A percentile compares a stretch with the other conserved stretches of the same genome.
phyloP scores from a whole-genome alignment of 2,888 invertebrate genomes.

The Eueremaeus valkanovi region DNA sequence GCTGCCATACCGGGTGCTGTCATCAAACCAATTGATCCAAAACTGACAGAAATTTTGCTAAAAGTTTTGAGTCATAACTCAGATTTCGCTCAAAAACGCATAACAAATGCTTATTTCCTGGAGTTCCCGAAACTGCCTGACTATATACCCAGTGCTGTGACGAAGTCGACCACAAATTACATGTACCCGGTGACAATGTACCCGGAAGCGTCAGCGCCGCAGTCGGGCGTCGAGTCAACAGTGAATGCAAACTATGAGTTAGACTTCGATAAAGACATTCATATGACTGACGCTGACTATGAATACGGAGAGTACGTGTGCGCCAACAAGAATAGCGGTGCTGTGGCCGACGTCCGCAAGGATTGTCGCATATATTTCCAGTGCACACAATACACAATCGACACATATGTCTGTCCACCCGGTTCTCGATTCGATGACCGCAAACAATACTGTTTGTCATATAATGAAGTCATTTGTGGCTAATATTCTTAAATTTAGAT shows the following conservation, averaged over 20 bases:
- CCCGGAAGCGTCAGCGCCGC: background rate
- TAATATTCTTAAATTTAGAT: background rate
- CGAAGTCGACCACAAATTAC: background rate
- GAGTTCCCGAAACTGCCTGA: constrained; percentile 6
- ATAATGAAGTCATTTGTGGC: constrained; percentile 13
- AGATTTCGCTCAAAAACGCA: constrained; percentile 13
- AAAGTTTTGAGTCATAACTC: constrained; percentile 14
- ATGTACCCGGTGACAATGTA: background rate
- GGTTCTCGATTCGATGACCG: constrained; percentile 3
- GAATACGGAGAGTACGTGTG: constrained; percentile 15
- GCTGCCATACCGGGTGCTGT: constrained; percentile 13
- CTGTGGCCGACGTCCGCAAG: background rate
- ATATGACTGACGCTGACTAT: constrained; percentile 8
- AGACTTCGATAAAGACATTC: constrained; percentile 8
- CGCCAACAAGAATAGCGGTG: background rate
- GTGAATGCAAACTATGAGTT: background rate
- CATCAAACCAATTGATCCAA: constrained; percentile 15
- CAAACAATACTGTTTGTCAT: constrained; percentile 4
- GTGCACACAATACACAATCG: constrained; percentile 22
- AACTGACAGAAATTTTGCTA: constrained; percentile 21
- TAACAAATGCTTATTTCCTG: constrained; percentile 30
- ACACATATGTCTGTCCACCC: constrained; percentile 20
- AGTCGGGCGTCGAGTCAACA: background rate
- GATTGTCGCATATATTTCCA: background rate
- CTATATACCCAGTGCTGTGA: background rate